Evolutionary conservation across 2,113 vertebrate species (phyloP).

Genomic region (Microtus oregoni): DNA sequence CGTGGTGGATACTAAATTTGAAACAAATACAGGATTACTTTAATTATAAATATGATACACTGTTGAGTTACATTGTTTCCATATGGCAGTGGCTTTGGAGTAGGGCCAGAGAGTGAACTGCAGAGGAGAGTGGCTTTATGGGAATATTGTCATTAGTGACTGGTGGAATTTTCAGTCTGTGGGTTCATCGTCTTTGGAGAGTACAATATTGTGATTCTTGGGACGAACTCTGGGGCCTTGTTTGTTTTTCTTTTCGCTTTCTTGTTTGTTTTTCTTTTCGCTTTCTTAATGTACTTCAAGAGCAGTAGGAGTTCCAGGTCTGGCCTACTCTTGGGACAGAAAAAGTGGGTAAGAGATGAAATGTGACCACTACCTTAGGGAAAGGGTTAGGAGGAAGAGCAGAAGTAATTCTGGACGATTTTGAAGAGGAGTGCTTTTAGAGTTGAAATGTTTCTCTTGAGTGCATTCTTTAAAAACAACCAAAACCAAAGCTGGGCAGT

Average conservation of each 20-base stretch:
- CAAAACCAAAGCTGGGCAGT: not conserved
- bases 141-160: not conserved
- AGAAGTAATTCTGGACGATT: slow-evolving; percentile 42
- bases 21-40: slow-evolving; percentile 60
- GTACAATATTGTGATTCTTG: not conserved
- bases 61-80: slow-evolving; percentile 43
- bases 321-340: not conserved
- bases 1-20: slow-evolving; percentile 29
- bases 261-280: slow-evolving; percentile 9
- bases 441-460: slow-evolving; percentile 59
- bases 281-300: slow-evolving; percentile 1
- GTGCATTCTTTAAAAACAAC: not conserved
- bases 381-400: slow-evolving; percentile 29
- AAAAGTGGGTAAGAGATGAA: slow-evolving; percentile 24
- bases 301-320: slow-evolving; percentile 27
- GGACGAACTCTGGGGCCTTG: not conserved
- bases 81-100: slow-evolving; percentile 53
- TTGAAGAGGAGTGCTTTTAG: slow-evolving; percentile 54
- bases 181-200: slow-evolving; percentile 12
- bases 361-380: not conserved
- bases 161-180: slow-evolving; percentile 19
- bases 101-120: slow-evolving; percentile 13
- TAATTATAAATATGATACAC: not conserved
- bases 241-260: slow-evolving; percentile 30
- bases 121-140: slow-evolving; percentile 25